Percentiles rank a stretch among this genome's conserved stretches.
Conservation (phyloP, 2,888 invertebrate species). For the Trachelus stipa region DNA sequence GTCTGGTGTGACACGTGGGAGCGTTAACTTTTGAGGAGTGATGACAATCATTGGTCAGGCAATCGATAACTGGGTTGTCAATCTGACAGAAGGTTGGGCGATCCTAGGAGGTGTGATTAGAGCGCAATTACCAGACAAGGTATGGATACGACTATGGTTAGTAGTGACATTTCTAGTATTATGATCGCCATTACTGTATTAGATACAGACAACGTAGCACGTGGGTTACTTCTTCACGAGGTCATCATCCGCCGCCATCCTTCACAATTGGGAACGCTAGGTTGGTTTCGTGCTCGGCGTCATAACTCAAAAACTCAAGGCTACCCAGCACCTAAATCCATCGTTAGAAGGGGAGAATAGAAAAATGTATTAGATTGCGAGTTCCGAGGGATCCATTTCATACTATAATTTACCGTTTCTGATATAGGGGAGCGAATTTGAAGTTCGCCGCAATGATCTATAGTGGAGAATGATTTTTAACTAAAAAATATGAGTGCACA, state of each 20-base stretch:
- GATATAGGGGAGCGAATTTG: neutral
- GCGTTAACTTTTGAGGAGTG: neutral
- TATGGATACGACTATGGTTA: neutral
- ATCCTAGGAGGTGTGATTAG: neutral
- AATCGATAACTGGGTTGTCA: conserved; percentile 22
- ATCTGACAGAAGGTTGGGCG: conserved; percentile 17
- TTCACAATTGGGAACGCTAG: conserved; percentile 4
- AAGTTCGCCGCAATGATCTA: neutral
- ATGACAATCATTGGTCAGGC: conserved; percentile 11
- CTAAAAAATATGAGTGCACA: neutral
- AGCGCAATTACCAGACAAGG: neutral
- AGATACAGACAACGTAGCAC: neutral
- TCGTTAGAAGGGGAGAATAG: neutral
- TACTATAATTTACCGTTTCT: neutral
- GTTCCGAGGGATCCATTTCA: neutral
- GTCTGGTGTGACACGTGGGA: neutral
- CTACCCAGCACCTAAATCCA: neutral
- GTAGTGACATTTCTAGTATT: neutral
- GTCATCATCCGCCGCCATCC: conserved; percentile 1
- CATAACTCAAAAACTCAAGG: neutral
- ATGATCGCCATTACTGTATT: neutral
- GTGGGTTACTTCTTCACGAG: neutral
- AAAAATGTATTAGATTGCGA: conserved; percentile 1
- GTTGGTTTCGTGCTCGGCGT: neutral
- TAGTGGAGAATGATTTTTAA: neutral